A percentile compares a stretch with the other conserved stretches of the same genome.
These are phyloP conservation scores for Sacculina carcini DNA, from an alignment of 2,888 invertebrate species.

Conservation along the genomic window DNA sequence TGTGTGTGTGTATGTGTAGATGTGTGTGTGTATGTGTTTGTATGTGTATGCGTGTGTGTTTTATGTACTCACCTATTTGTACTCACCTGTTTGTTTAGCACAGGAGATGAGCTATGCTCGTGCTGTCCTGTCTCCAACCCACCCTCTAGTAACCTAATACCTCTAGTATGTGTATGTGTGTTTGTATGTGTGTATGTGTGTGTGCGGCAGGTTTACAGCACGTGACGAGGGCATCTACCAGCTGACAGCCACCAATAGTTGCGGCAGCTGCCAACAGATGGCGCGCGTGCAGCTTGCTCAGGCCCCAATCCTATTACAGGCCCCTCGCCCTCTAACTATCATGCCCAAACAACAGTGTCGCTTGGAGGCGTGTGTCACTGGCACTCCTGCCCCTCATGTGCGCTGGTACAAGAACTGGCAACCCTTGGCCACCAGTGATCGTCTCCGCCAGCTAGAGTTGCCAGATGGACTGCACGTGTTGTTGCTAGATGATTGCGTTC, in stretches of 20 bases:
- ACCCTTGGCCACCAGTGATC: conserved; percentile 47
- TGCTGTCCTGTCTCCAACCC: too few relatives aligned
- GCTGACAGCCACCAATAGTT: conserved; percentile 76
- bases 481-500: conserved; percentile 55
- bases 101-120: too few relatives aligned
- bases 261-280: conserved; percentile 68
- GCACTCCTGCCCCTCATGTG: conserved; percentile 68
- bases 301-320: conserved; percentile 59
- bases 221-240: conserved; percentile 83
- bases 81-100: too few relatives aligned
- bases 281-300: conserved; percentile 70
- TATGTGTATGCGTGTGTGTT: too few relatives aligned
- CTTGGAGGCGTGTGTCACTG: conserved; percentile 17
- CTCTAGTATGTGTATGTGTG: too few relatives aligned
- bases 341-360: not conserved
- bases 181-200: too few relatives aligned
- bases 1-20: too few relatives aligned
- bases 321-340: conserved; percentile 44
- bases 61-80: too few relatives aligned
- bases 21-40: too few relatives aligned
- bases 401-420: conserved; percentile 97
- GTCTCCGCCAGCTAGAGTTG: conserved; percentile 24
- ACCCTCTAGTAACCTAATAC: too few relatives aligned
- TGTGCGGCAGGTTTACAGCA: conserved; percentile 54
- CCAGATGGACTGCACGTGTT: conserved; percentile 62